These are phyloP conservation scores for Protodeltote pygarga DNA, from an alignment of 2,888 invertebrate genomes.

Conservation along the genomic window DNA sequence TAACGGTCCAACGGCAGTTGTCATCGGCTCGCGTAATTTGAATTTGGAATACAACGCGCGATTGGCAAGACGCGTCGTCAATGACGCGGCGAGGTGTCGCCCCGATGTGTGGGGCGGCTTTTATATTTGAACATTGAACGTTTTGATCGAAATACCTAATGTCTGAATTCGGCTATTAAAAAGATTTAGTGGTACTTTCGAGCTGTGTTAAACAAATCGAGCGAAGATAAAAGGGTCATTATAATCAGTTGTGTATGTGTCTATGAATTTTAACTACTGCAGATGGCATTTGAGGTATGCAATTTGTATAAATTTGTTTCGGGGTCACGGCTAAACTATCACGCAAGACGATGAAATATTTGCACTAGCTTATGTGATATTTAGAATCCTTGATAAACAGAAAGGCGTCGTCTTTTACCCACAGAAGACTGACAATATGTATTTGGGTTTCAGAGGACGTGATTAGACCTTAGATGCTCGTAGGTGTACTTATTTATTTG, in stretches of 20 bases:
- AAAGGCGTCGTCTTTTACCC: too few species aligned
- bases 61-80: slow-evolving; percentile 52
- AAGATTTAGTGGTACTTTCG: slow-evolving; percentile 48
- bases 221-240: slow-evolving; percentile 48
- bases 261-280: slow-evolving; percentile 17
- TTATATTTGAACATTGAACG: slow-evolving; percentile 43
- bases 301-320: too few species aligned
- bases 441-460: too few species aligned
- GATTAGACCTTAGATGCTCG: too few species aligned
- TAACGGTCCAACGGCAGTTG: slow-evolving; percentile 48
- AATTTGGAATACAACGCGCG: slow-evolving; percentile 58
- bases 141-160: slow-evolving; percentile 41
- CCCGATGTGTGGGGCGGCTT: slow-evolving; percentile 53
- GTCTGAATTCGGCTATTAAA: slow-evolving; percentile 48
- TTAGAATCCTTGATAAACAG: too few species aligned
- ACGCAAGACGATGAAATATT: too few species aligned
- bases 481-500: too few species aligned
- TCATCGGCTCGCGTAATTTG: slow-evolving; percentile 53
- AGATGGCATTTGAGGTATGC: too few species aligned
- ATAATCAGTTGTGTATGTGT: slow-evolving; percentile 34
- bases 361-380: too few species aligned
- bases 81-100: slow-evolving; percentile 40
- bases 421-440: too few species aligned
- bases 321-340: too few species aligned
- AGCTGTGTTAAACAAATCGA: slow-evolving; percentile 46